Conservation (phyloP, 2,113 vertebrate species). For the Ramphastos sulfuratus region DNA sequence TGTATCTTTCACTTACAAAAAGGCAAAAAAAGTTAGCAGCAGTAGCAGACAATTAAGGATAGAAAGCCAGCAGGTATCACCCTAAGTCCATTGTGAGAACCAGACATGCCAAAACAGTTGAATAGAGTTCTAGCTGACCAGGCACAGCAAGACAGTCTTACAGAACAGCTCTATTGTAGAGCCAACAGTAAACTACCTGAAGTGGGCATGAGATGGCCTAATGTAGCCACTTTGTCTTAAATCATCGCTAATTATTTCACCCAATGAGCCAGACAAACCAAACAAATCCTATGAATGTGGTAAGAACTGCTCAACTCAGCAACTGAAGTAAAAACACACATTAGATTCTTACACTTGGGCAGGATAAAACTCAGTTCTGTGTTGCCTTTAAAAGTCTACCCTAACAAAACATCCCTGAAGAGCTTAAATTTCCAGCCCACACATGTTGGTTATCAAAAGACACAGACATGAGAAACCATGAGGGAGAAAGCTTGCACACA, state of each 20-base stretch:
- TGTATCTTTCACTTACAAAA: neutral
- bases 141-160: neutral
- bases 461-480: neutral
- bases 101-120: neutral
- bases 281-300: neutral
- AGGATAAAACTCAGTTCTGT: neutral
- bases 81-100: neutral
- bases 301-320: neutral
- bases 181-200: neutral
- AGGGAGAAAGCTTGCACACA: neutral
- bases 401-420: slow-evolving; percentile 23
- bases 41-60: neutral
- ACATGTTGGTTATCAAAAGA: slow-evolving; percentile 39
- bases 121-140: neutral
- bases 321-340: slow-evolving; percentile 28
- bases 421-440: slow-evolving; percentile 61
- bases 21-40: neutral
- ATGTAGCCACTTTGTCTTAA: neutral
- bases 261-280: neutral
- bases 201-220: neutral
- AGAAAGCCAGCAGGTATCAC: neutral
- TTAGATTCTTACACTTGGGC: slow-evolving; percentile 8
- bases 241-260: neutral
- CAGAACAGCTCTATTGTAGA: neutral
- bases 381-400: slow-evolving; percentile 8